Evolutionary conservation across 2,113 vertebrate genomes (phyloP).

Genomic region (Gallinago paraguaiae): DNA sequence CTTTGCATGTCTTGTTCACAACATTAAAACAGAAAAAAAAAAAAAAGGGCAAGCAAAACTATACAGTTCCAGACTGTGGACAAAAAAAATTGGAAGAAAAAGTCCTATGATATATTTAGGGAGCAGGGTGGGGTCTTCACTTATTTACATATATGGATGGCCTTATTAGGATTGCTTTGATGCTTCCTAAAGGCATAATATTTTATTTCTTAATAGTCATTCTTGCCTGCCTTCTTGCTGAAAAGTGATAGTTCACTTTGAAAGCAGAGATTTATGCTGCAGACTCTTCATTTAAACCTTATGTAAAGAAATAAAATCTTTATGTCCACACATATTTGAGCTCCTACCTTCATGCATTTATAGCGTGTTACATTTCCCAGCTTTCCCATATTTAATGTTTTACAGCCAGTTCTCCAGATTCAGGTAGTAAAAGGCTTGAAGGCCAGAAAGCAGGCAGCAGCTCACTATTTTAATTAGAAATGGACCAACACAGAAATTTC

Average conservation of each 20-base stretch:
- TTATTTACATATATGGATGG: neutral
- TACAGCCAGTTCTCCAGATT: constrained; percentile 65
- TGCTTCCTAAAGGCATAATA: neutral
- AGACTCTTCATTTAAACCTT: constrained; percentile 70
- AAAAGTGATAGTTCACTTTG: constrained; percentile 60
- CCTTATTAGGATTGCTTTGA: neutral
- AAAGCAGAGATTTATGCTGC: constrained; percentile 54
- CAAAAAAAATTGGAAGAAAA: neutral
- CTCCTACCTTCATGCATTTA: constrained; percentile 65
- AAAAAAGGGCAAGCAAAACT: neutral
- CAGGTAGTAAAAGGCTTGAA: constrained; percentile 66
- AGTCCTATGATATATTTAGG: neutral
- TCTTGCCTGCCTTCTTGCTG: constrained; percentile 41
- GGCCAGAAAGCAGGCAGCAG: constrained; percentile 27
- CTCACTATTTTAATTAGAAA: constrained; percentile 63
- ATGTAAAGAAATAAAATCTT: constrained; percentile 74
- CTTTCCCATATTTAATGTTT: constrained; percentile 70
- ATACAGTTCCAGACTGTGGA: neutral
- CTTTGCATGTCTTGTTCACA: neutral
- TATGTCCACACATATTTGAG: constrained; percentile 65
- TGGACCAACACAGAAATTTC: neutral
- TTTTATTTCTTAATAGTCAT: constrained; percentile 43
- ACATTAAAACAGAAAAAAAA: neutral
- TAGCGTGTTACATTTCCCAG: constrained; percentile 67
- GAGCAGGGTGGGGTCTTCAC: neutral